Evolutionary conservation across 92 coral and sea anemone genomes (phyloP).

Genomic region (Montipora capitata): DNA sequence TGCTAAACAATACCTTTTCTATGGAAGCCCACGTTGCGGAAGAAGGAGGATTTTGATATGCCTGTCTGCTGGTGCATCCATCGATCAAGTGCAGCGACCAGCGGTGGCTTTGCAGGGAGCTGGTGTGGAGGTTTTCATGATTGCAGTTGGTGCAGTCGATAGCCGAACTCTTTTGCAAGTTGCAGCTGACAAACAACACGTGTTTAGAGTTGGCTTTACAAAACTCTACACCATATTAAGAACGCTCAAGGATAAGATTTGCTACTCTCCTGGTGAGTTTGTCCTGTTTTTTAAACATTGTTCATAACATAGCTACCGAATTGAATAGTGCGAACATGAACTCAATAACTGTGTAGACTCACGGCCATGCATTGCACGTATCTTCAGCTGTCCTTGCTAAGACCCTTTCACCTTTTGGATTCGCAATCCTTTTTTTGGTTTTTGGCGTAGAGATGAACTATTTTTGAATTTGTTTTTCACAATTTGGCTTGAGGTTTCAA

Average conservation of each 20-base stretch:
- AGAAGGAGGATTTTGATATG: constrained; percentile 73
- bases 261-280: constrained; percentile 63
- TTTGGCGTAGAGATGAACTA: too few species aligned
- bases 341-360: too few species aligned
- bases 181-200: constrained; percentile 61
- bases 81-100: constrained; percentile 70
- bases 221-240: constrained; percentile 35
- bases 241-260: constrained; percentile 52
- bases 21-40: constrained; percentile 74
- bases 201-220: constrained; percentile 34
- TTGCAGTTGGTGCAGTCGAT: constrained; percentile 49
- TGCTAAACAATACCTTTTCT: constrained; percentile 54
- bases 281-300: too few species aligned
- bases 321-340: too few species aligned
- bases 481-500: too few species aligned
- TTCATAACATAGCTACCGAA: too few species aligned
- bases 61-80: constrained; percentile 67
- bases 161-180: constrained; percentile 26
- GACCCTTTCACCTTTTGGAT: too few species aligned
- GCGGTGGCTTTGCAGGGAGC: constrained; percentile 38
- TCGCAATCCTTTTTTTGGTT: too few species aligned
- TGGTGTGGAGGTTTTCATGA: constrained; percentile 73
- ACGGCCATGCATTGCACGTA: too few species aligned
- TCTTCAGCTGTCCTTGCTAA: too few species aligned
- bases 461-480: too few species aligned